phyloP scores from a whole-genome alignment of 1,140 invertebrate species.

The Propsilocerus akamusi region DNA sequence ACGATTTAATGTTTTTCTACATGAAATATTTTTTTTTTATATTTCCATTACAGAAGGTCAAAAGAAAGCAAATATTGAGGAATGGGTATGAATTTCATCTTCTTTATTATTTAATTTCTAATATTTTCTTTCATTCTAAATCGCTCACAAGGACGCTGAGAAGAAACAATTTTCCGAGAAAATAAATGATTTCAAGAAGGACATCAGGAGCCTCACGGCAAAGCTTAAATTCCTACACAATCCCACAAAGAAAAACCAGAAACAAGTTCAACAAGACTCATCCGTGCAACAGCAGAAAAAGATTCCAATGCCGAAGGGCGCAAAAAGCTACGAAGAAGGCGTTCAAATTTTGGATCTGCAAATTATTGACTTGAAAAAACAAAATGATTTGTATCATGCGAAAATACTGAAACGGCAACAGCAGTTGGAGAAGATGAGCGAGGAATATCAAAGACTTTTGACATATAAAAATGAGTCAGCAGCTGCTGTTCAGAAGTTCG shows the following conservation, averaged over 20 bases:
- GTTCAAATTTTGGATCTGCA: constrained; percentile 47
- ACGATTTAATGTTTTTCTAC: constrained; percentile 2
- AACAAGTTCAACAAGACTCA: constrained; percentile 11
- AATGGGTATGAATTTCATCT: constrained; percentile 26
- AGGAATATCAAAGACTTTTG: constrained; percentile 34
- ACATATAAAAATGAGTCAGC: constrained; percentile 22
- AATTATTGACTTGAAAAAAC: constrained; percentile 52
- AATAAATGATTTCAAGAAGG: constrained; percentile 49
- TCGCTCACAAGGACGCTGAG: constrained; percentile 31
- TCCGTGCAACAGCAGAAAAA: constrained; percentile 11
- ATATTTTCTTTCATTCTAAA: background rate
- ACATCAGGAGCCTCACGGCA: constrained; percentile 39
- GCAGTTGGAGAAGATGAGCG: constrained; percentile 30
- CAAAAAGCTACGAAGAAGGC: constrained; percentile 33
- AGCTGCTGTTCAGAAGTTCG: constrained; percentile 18
- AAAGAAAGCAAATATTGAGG: constrained; percentile 60
- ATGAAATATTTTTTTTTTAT: background rate
- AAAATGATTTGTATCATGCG: constrained; percentile 51
- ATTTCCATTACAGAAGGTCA: constrained; percentile 44
- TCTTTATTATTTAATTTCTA: background rate
- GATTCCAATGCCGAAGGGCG: constrained; percentile 19
- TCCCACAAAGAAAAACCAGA: constrained; percentile 16
- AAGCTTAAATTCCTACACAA: constrained; percentile 29
- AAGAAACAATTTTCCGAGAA: constrained; percentile 47
- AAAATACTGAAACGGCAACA: constrained; percentile 37